Conservation (phyloP, 2,113 vertebrate species). For the Entomyzon cyanotis region DNA sequence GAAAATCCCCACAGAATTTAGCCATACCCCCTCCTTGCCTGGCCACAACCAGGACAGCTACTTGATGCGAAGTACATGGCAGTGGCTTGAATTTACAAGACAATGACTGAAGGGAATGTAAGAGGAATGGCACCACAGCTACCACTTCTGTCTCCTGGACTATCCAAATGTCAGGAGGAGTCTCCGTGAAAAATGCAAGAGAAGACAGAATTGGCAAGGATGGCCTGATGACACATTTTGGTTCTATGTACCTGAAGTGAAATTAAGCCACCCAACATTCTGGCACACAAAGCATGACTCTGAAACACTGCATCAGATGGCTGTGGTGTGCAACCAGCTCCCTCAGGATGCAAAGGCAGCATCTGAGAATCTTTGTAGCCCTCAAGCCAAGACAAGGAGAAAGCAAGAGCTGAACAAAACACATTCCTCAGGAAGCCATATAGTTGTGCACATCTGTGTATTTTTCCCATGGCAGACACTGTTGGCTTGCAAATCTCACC, state of each 20-base stretch:
- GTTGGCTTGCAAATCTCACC: neutral
- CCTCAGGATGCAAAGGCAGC: neutral
- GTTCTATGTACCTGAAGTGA: neutral
- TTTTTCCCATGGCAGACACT: neutral
- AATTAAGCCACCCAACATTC: neutral
- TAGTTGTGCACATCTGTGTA: neutral
- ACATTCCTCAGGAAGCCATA: neutral
- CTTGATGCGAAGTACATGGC: neutral
- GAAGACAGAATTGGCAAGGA: neutral
- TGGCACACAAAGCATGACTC: neutral
- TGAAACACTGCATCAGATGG: neutral
- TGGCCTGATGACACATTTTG: fast-evolving
- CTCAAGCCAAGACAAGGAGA: neutral
- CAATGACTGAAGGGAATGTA: neutral
- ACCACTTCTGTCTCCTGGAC: neutral
- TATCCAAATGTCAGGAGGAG: neutral
- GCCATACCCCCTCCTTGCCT: too few relatives aligned
- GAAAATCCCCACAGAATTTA: neutral
- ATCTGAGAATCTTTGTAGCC: neutral
- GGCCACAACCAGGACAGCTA: neutral
- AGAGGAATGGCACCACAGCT: neutral
- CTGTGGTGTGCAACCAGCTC: neutral
- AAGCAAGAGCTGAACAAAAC: neutral
- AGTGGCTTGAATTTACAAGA: neutral
- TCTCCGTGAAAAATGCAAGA: neutral